Evolutionary conservation across 1,140 invertebrate species (phyloP).

Genomic region (Coelopa frigida): DNA sequence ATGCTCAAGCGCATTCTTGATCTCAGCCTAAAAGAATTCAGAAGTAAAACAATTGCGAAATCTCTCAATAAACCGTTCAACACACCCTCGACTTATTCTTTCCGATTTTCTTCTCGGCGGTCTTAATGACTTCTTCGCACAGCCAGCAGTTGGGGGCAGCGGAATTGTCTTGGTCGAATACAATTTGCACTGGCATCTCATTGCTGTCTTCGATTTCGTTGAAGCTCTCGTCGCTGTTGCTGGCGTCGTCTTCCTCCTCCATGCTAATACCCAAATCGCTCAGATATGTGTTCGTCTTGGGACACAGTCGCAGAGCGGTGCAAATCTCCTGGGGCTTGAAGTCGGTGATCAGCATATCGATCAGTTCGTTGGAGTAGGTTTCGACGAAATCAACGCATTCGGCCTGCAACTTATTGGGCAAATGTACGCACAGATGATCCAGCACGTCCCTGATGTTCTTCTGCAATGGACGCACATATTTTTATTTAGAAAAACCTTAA

Average conservation of each 20-base stretch:
- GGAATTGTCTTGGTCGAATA: slow-evolving; percentile 27
- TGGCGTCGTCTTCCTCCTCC: slow-evolving; percentile 17
- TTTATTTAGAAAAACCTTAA: neutral
- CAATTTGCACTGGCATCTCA: slow-evolving; percentile 27
- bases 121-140: slow-evolving; percentile 35
- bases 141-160: slow-evolving; percentile 31
- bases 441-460: slow-evolving; percentile 64
- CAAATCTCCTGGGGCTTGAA: slow-evolving; percentile 73
- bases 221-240: slow-evolving; percentile 24
- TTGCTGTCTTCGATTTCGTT: slow-evolving; percentile 27
- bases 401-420: slow-evolving; percentile 54
- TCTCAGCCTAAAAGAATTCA: slow-evolving; percentile 18
- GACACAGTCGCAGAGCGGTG: slow-evolving; percentile 63
- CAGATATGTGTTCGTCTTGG: slow-evolving; percentile 40
- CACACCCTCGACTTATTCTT: slow-evolving; percentile 23
- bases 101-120: slow-evolving; percentile 29
- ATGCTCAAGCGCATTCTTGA: slow-evolving; percentile 27
- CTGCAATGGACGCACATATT: slow-evolving; percentile 9
- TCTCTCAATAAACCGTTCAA: neutral
- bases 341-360: slow-evolving; percentile 70
- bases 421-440: slow-evolving; percentile 62
- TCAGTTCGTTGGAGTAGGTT: slow-evolving; percentile 63
- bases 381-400: slow-evolving; percentile 73
- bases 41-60: neutral
- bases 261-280: slow-evolving; percentile 27